Percentiles rank a stretch among this genome's conserved stretches.
These are phyloP conservation scores for Sturmia bella DNA, from an alignment of 2,888 invertebrate genomes.

Conservation along the genomic window DNA sequence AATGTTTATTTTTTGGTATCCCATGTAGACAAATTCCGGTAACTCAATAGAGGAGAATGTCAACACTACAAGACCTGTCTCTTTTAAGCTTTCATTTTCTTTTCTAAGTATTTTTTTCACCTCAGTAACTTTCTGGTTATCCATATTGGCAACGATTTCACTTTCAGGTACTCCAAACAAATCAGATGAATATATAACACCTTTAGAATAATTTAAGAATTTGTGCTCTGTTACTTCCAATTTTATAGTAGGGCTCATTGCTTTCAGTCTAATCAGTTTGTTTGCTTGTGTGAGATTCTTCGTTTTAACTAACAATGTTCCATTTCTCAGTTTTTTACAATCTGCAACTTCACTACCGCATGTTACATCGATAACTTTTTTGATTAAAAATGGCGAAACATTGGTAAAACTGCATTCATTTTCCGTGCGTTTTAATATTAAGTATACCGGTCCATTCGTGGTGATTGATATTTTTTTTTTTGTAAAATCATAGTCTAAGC, in stretches of 20 bases:
- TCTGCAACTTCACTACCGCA: conserved; percentile 42
- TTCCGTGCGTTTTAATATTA: not conserved
- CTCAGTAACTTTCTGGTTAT: too few species aligned
- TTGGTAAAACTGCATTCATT: conserved; percentile 22
- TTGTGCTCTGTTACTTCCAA: too few species aligned
- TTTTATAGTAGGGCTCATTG: too few species aligned
- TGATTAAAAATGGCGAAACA: conserved; percentile 28
- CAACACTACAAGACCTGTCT: too few species aligned
- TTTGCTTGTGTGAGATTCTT: conserved; percentile 4
- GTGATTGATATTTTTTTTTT: not conserved
- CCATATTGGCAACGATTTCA: too few species aligned
- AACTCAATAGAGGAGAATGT: too few species aligned
- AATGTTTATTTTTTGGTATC: conserved; percentile 5
- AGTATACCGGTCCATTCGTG: not conserved
- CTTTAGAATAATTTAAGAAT: too few species aligned
- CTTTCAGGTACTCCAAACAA: too few species aligned
- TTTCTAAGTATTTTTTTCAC: too few species aligned
- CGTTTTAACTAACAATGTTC: conserved; percentile 54
- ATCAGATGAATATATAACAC: conserved; percentile 37
- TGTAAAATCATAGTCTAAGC: conserved; percentile 10
- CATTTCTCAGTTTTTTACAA: conserved; percentile 52
- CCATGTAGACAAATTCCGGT: not conserved
- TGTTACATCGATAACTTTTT: conserved; percentile 23
- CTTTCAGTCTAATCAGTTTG: too few species aligned
- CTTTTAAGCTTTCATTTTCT: too few species aligned